A percentile compares a stretch with the other conserved stretches of the same genome.
These are phyloP conservation scores for Pimpla rufipes DNA, from an alignment of 2,888 invertebrate species.

Conservation along the genomic window DNA sequence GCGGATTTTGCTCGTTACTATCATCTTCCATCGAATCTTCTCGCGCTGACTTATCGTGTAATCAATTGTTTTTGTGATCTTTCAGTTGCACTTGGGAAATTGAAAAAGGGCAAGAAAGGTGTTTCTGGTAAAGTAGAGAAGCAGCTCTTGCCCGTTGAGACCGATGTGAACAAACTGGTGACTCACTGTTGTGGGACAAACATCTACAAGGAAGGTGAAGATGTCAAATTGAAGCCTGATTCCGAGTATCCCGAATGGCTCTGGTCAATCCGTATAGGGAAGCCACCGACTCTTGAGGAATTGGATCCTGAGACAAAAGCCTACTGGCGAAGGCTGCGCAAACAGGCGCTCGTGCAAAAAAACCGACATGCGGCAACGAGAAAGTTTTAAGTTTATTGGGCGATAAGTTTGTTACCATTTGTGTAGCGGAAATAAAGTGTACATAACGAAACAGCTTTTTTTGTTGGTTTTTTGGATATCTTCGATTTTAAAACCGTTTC, in stretches of 20 bases:
- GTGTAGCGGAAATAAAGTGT: conserved; percentile 45
- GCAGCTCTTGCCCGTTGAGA: conserved; percentile 93
- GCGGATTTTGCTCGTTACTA: too few species aligned
- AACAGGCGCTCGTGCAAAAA: conserved; percentile 88
- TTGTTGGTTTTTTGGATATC: not conserved
- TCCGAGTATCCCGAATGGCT: conserved; percentile 97
- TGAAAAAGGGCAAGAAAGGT: conserved; percentile 88
- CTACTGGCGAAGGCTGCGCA: conserved; percentile 93
- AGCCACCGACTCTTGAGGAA: conserved; percentile 89
- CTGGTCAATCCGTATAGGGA: conserved; percentile 91
- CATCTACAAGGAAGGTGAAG: conserved; percentile 92
- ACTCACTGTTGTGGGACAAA: conserved; percentile 95
- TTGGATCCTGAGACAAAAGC: conserved; percentile 92
- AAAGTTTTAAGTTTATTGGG: conserved; percentile 86
- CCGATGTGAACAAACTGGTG: conserved; percentile 91
- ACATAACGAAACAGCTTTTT: conserved; percentile 15
- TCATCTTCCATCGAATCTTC: too few species aligned
- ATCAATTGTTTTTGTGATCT: conserved; percentile 3
- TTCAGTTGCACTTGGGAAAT: conserved; percentile 84
- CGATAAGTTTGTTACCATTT: conserved; percentile 2
- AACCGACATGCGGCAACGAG: conserved; percentile 88
- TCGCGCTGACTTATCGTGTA: too few species aligned
- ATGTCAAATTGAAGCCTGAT: conserved; percentile 91
- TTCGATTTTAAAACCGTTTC: conserved; percentile 2
- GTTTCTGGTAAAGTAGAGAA: conserved; percentile 90